Conservation (phyloP, 2,113 vertebrate species). For the Orthonyx spaldingii region DNA sequence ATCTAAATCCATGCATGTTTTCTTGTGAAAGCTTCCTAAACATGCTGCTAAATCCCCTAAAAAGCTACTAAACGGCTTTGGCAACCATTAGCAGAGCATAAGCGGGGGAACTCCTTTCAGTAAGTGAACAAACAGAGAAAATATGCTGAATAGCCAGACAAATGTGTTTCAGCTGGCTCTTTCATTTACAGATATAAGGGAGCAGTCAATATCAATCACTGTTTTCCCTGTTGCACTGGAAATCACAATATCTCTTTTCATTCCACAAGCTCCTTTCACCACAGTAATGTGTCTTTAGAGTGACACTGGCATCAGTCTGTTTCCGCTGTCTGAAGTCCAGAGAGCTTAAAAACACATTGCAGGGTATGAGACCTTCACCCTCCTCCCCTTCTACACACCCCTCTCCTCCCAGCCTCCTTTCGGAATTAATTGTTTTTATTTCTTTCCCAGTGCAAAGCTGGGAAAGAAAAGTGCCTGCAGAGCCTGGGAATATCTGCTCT, state of each 20-base stretch:
- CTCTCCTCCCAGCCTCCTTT: conserved; percentile 9
- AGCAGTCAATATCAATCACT: conserved; percentile 72
- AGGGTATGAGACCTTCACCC: conserved; percentile 57
- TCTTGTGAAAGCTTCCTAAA: conserved; percentile 73
- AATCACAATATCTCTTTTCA: conserved; percentile 74
- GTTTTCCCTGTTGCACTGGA: conserved; percentile 73
- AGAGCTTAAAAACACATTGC: conserved; percentile 71
- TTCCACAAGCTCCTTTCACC: conserved; percentile 67
- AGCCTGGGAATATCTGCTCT: conserved; percentile 43
- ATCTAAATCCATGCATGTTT: conserved; percentile 68
- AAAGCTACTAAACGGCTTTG: conserved; percentile 73
- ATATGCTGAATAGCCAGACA: conserved; percentile 74
- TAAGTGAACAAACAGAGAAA: conserved; percentile 75
- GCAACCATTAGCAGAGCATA: conserved; percentile 67
- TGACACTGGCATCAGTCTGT: conserved; percentile 69
- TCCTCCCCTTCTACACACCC: conserved; percentile 38
- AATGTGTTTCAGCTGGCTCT: conserved; percentile 74
- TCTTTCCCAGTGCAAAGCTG: conserved; percentile 26
- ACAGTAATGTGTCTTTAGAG: conserved; percentile 71
- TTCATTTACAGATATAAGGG: conserved; percentile 70
- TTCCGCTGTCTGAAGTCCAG: conserved; percentile 71
- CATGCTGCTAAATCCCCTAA: conserved; percentile 73
- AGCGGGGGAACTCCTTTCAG: conserved; percentile 69
- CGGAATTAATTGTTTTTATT: conserved; percentile 46
- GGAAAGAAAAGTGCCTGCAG: neutral